Evolutionary conservation across 2,113 vertebrate genomes (phyloP).

Genomic region (Gymnarchus niloticus): DNA sequence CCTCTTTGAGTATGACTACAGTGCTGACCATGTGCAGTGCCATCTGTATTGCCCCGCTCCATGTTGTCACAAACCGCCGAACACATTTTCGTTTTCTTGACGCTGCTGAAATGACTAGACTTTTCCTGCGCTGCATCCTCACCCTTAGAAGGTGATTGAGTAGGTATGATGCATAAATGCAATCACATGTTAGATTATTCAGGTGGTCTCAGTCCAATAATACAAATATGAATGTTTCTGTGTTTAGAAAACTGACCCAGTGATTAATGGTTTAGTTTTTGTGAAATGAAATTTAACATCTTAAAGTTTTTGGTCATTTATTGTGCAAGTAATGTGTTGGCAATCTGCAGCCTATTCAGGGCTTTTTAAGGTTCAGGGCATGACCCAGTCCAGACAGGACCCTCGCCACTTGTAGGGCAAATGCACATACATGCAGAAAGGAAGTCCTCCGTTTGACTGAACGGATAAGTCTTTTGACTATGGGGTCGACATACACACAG

Average conservation of each 20-base stretch:
- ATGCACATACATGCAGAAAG: too few species aligned
- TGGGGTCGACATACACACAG: neutral
- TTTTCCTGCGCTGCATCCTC: neutral
- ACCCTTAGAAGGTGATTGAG: neutral
- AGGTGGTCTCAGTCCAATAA: neutral
- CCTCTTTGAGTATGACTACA: neutral
- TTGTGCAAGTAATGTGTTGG: too few species aligned
- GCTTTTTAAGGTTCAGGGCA: too few species aligned
- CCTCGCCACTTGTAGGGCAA: too few species aligned
- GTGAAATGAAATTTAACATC: neutral
- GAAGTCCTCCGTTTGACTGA: too few species aligned
- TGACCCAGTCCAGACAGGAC: too few species aligned
- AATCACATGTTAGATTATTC: neutral
- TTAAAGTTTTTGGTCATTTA: neutral
- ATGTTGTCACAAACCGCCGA: neutral
- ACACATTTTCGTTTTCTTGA: neutral
- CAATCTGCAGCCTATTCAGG: too few species aligned
- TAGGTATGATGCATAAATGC: neutral
- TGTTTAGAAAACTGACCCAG: neutral
- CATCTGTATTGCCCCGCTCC: constrained; percentile 1
- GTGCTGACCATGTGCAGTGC: neutral
- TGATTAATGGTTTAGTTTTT: neutral
- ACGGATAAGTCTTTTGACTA: too few species aligned
- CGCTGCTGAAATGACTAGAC: neutral
- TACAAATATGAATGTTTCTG: neutral